Evolutionary conservation across 2,113 vertebrate species (phyloP).

Genomic region (Tympanuchus pallidicinctus): DNA sequence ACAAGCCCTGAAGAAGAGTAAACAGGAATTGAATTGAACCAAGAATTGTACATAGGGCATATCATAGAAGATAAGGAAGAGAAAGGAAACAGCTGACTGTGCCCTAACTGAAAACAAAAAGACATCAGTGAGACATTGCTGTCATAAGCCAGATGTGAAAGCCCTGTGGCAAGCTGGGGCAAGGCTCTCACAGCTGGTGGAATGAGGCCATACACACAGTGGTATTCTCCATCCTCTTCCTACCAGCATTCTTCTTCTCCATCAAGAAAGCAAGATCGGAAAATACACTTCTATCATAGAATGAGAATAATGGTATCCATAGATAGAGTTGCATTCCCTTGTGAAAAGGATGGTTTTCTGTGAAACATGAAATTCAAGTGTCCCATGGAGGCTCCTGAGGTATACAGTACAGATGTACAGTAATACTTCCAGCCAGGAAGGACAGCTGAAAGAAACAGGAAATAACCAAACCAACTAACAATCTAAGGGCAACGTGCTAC

Average conservation of each 20-base stretch:
- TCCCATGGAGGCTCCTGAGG: neutral
- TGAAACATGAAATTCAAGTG: neutral
- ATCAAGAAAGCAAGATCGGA: neutral
- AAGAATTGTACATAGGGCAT: neutral
- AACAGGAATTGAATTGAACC: neutral
- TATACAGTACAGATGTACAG: neutral
- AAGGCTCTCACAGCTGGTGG: neutral
- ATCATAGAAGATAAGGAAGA: neutral
- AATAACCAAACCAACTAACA: neutral
- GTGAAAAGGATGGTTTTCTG: neutral
- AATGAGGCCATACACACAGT: neutral
- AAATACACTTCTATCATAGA: neutral
- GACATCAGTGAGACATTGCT: fast-evolving
- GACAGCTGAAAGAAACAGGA: neutral
- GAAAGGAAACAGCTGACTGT: neutral
- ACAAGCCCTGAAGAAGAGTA: neutral
- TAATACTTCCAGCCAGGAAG: neutral
- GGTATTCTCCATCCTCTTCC: neutral
- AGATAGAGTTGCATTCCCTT: neutral
- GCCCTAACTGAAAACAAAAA: neutral
- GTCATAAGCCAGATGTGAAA: neutral
- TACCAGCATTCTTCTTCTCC: neutral
- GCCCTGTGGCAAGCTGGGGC: neutral
- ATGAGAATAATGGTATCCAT: neutral
- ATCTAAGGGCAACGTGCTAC: neutral